Evolutionary conservation across 2,888 invertebrate genomes (phyloP), one percentile per base, ranked within the genome.

Genomic region (Drosophila neotestacea): DNA sequence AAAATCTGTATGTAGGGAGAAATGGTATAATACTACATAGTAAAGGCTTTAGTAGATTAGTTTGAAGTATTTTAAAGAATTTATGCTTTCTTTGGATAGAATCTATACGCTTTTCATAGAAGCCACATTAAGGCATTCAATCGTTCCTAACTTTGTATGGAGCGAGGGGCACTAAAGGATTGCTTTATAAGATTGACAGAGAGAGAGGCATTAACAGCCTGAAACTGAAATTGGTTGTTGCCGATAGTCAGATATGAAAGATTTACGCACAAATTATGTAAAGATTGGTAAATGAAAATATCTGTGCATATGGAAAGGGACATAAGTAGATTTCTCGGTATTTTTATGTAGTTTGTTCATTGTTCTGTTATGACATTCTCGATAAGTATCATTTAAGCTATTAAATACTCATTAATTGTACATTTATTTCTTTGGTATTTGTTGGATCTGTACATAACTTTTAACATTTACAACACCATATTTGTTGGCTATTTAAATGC

Each of bases 81-180:
- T 34, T 65, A 62, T 22, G 69, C 73, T 56, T 73, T 41, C 52
- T 16, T 56, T 38, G 36, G 58, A 32, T 60, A 72, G 75, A 64
- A 74, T 60, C 63, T 70, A 61, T 47, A 59, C 69, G 77, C 74
- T 78, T 70, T 70, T 74, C 70, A 78, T 68, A 73, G 61, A 66
- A 87, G 87, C 88, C 88, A 73, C 56, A 30, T 77, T 77, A 84
- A 87, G 84, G 84, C 88, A 87, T 86, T 80, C 72, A 52, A 80
- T 82, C 81, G 77, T 74, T 85, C 83, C 79, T 70, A 69, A 79
- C 74, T 70, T 69, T 63, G 69, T 70, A 71, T 64, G 68, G 69
- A 84, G 52, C 73, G 76, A 73, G 56, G 79, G 88, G 85, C 83
- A 87, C 83, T 77, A 85, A 59, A 77, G 81, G 79, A 85, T 84